Evolutionary conservation across 92 coral and sea anemone species (phyloP), one percentile per base, ranked within the genome.

Genomic region (Scolanthus callimorphus): DNA sequence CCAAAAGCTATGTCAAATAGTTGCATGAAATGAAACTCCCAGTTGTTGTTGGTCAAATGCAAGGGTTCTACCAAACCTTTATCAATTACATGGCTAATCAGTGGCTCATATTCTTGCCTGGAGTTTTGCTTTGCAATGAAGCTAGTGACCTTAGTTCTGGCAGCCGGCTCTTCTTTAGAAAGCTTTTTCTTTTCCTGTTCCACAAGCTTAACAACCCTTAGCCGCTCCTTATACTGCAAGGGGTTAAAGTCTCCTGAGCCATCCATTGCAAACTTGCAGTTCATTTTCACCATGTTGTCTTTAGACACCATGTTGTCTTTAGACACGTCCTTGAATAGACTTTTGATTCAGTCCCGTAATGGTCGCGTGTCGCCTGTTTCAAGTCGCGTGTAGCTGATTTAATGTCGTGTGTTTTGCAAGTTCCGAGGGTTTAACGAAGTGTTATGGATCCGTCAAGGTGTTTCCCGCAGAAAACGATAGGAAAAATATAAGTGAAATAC

Each of bases 41-140:
- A 71, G 50, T 71, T 61, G 52, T 62, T 61, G 63, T 61, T 71
- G 27, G 70, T 64, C 62, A 60, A 49, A 61, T 60, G 70, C 58
- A 71, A 71, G 44, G 78, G 78, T 49, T 71, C 78, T 30, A 61
- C 59, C 20, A 71, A 49, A 45, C 61, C 78, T 41, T 71, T 60
- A 44, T 71, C 78, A 38, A 71, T 61, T 25, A 71, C 29, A 20
- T 61, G 70, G 24, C 70, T 62, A 59, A 70, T 28, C 25, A 60
- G 45, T 27, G 62, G 78, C 49, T 71, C 70, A 51, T 29, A 61
- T 29, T 71, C 70, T 51, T 71, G 70, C 28, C 69, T 53, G 4
- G 78, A 70, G 34, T 70, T 70, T 15, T 71, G 62, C 27, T 47
- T 71, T 1, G 69, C 62, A 30, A 71, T 71, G 46, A 71, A 61